Base-by-base conservation (phyloP, 2,113 vertebrate species). In the Jacana jacana region DNA sequence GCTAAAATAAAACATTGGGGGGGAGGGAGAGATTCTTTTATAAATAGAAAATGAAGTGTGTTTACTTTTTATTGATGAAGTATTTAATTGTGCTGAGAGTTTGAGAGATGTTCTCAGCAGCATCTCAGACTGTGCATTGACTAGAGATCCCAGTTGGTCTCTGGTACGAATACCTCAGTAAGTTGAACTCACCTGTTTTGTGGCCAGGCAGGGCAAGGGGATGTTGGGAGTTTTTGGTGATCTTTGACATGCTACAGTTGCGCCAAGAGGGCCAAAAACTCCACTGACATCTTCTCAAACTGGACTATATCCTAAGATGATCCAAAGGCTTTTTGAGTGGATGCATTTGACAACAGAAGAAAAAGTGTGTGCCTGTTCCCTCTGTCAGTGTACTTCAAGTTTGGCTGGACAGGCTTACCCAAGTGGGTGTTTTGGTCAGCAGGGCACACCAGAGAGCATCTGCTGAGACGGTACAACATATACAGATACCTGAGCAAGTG, bases 21-120 rank as follows among this genome's bases (percentile, higher is more conserved):
- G 54, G 64, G 42, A 79, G 81, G 88, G 79, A 94, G 37, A 63
- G 63, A 94, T 91, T 93, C 65, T 86, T 97, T 95, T 92, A 94
- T 92, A 97, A 86, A 94, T 87, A 97, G 95, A 81, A 97, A 94
- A 96, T 95, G 91, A 97, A 96, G 79, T 83, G 71, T 96, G 86
- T 95, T 97, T 97, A 94, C 91, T 93, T 95, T 96, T 95, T 95
- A 96, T 89, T 96, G 93, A 95, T 96, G 91, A 96, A 96, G 49
- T 85, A 85, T 96, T 96, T 97, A 92, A 96, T 96, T 95, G 77
- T 42, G 20, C 69, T 91, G 85, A 87, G 91, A 39, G 28, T 81
- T 86, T 85, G 54, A 52, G 65, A 86, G 91, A 92, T 77, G 90
- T 85, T 94, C 63, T 76, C 58, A 66, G 78, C 1, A 0, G 31